Percentiles rank a stretch among this genome's conserved stretches.
Conservation (phyloP, 2,113 vertebrate species). For the Nipponia nippon region DNA sequence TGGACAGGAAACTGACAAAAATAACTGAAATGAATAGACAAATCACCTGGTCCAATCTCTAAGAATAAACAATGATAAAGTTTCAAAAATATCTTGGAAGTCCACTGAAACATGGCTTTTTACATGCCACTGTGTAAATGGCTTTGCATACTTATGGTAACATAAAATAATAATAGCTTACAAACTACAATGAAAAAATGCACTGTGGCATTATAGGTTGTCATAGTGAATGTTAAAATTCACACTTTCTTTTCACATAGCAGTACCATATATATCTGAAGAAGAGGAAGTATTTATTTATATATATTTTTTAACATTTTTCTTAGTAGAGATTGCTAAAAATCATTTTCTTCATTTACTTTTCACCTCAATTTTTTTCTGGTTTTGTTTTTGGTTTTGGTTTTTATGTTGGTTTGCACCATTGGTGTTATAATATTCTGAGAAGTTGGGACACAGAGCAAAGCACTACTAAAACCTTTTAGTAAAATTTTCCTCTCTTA, state of each 20-base stretch:
- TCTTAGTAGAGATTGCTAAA: neutral
- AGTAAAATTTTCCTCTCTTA: neutral
- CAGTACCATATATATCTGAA: neutral
- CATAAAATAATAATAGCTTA: neutral
- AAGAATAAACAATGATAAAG: neutral
- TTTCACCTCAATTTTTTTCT: neutral
- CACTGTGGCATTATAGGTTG: neutral
- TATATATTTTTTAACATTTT: neutral
- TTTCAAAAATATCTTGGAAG: neutral
- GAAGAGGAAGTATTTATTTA: neutral
- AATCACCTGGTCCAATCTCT: neutral
- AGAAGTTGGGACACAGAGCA: neutral
- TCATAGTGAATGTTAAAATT: neutral
- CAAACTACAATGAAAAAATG: neutral
- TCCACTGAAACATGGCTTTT: neutral
- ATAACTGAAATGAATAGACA: neutral
- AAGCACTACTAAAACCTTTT: neutral
- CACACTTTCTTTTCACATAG: neutral
- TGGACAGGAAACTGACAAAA: neutral
- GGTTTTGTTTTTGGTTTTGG: rapidly evolving
- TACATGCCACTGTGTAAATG: neutral
- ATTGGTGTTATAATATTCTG: neutral
- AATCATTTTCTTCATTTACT: neutral
- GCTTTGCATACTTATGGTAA: neutral
- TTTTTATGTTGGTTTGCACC: neutral